Conservation (phyloP, 2,113 vertebrate genomes). For the Dromaius novaehollandiae region DNA sequence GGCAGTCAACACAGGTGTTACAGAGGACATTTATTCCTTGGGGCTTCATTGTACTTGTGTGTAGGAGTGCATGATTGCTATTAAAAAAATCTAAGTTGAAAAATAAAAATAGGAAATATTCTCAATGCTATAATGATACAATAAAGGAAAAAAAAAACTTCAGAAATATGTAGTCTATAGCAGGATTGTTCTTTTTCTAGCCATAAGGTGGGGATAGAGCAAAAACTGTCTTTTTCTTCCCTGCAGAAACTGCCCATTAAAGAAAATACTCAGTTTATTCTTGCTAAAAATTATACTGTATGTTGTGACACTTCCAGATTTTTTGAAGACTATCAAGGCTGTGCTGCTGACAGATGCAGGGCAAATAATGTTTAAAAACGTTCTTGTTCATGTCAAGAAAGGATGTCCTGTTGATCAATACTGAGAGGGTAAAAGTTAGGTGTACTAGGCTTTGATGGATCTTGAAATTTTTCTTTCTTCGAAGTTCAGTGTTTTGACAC, state of each 20-base stretch:
- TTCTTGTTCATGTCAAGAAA: neutral
- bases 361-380: neutral
- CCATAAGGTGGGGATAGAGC: slow-evolving; percentile 72
- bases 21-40: neutral
- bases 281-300: neutral
- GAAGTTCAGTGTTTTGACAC: neutral
- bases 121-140: neutral
- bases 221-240: slow-evolving; percentile 27
- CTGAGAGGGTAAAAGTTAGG: neutral
- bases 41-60: neutral
- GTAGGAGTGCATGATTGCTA: neutral
- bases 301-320: neutral
- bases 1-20: neutral
- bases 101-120: neutral
- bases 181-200: slow-evolving; percentile 49
- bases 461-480: neutral
- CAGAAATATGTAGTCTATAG: neutral
- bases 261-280: neutral
- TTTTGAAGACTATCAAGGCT: neutral
- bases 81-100: neutral
- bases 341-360: neutral
- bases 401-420: neutral
- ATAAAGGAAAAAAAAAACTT: neutral
- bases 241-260: neutral
- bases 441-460: neutral